Percentiles rank a stretch among this genome's conserved stretches.
Evolutionary conservation across 2,113 vertebrate species (phyloP).

Genomic region (Ranitomeya variabilis): DNA sequence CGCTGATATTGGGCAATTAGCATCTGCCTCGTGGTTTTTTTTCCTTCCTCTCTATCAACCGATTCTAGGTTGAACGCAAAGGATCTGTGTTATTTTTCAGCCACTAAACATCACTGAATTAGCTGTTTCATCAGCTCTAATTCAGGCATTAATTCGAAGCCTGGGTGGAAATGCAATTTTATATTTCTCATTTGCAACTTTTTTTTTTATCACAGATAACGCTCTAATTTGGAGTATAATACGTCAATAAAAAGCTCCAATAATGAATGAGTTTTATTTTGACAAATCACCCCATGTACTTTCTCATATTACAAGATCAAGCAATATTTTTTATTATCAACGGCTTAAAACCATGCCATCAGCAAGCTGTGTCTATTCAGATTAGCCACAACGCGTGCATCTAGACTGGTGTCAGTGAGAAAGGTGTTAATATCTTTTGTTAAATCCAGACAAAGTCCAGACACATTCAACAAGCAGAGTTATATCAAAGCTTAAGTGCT

Average conservation of each 20-base stretch:
- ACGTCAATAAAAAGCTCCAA: not conserved
- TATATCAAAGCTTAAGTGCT: conserved; percentile 73
- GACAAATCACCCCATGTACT: not conserved
- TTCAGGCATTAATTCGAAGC: too few relatives aligned
- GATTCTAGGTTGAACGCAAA: too few relatives aligned
- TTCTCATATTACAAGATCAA: conserved; percentile 16
- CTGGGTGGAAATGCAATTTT: too few relatives aligned
- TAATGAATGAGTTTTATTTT: not conserved
- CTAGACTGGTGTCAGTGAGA: conserved; percentile 68
- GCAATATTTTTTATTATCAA: conserved; percentile 54
- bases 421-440: conserved; percentile 78
- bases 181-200: too few relatives aligned
- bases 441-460: conserved; percentile 77
- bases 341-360: conserved; percentile 77
- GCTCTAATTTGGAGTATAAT: too few relatives aligned
- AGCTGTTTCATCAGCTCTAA: too few relatives aligned
- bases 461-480: conserved; percentile 75
- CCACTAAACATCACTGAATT: too few relatives aligned
- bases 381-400: conserved; percentile 66
- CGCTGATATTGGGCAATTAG: too few relatives aligned
- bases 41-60: too few relatives aligned
- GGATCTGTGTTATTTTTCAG: too few relatives aligned
- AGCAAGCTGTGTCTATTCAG: conserved; percentile 73
- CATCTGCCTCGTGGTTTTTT: too few relatives aligned
- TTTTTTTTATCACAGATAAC: too few relatives aligned